Base-by-base conservation (phyloP, 2,797 vertebrate species). In the Geotrypetes seraphini region DNA sequence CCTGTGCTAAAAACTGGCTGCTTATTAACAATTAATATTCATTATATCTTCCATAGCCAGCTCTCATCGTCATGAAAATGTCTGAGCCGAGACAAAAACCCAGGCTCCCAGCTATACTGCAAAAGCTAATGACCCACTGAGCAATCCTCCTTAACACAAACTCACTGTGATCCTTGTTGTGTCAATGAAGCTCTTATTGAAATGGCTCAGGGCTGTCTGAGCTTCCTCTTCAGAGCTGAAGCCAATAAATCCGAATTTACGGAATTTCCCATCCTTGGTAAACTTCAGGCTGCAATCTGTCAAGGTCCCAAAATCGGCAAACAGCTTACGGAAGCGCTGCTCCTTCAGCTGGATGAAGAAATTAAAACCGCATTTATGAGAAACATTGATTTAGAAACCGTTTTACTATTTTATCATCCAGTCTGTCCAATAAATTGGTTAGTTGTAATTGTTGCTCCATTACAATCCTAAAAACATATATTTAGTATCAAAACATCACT, bases 281-380 rank as follows among this genome's bases (percentile, higher is more conserved):
- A 91, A 97, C 74, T 97, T 97, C 8, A 99, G 69, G 9, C 81
- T 73, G 39, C 89, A 96, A 37, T 99, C 92, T 0, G 96, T 99
- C 27, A 99, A 63, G 0, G 87, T 87, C 16, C 93, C 92, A 6
- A 97, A 97, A 34, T 68, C 86, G 0, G 73, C 65, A 4, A 97
- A 97, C 43, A 99, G 76, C 2, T 82, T 70, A 45, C 69, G 64
- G 66, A 99, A 96, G 3, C 88, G 80, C 7, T 91, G 90, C 43
- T 96, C 90, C 62, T 92, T 96, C 78, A 97, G 88, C 96, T 99
- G 57, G n/a, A n/a, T n/a, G n/a, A n/a, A n/a, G n/a, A n/a, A n/a
- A n/a, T n/a, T n/a, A n/a, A n/a, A n/a, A n/a, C n/a, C n/a, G n/a
- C n/a, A n/a, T n/a, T n/a, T n/a, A n/a, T n/a, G n/a, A n/a, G n/a